Percentiles rank a stretch among this genome's conserved stretches.
Conservation (phyloP, 2,113 vertebrate species). For the Ranitomeya variabilis region DNA sequence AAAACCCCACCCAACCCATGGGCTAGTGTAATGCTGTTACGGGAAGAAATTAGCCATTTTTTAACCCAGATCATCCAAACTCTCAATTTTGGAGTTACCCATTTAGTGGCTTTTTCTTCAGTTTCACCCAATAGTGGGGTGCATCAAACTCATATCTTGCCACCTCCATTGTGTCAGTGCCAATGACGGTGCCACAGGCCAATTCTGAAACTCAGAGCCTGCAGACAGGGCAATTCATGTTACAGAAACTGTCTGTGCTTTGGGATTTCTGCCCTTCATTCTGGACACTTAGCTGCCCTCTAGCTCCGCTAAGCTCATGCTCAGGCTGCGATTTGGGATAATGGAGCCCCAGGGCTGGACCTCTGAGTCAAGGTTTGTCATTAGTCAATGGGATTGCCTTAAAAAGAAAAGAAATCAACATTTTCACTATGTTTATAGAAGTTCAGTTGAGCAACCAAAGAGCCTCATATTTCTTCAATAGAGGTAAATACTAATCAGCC, state of each 20-base stretch:
- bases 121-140: neutral
- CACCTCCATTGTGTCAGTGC: neutral
- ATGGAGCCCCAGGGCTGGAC: slow-evolving; percentile 21
- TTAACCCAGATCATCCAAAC: too few species aligned
- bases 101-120: neutral
- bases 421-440: neutral
- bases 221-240: slow-evolving; percentile 26
- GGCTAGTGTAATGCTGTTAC: too few species aligned
- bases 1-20: too few species aligned
- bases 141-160: neutral
- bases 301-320: neutral
- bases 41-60: too few species aligned
- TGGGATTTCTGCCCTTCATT: slow-evolving; percentile 43
- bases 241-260: neutral
- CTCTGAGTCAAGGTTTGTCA: slow-evolving; percentile 8
- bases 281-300: slow-evolving; percentile 31
- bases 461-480: neutral
- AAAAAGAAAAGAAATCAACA: neutral
- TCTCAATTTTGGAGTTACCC: neutral
- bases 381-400: neutral
- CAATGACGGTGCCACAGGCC: neutral
- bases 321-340: slow-evolving; percentile 37
- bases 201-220: slow-evolving; percentile 19
- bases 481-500: neutral
- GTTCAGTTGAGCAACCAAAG: neutral